Base-by-base conservation (phyloP, 2,797 vertebrate species). In the Urophycis tenuis region DNA sequence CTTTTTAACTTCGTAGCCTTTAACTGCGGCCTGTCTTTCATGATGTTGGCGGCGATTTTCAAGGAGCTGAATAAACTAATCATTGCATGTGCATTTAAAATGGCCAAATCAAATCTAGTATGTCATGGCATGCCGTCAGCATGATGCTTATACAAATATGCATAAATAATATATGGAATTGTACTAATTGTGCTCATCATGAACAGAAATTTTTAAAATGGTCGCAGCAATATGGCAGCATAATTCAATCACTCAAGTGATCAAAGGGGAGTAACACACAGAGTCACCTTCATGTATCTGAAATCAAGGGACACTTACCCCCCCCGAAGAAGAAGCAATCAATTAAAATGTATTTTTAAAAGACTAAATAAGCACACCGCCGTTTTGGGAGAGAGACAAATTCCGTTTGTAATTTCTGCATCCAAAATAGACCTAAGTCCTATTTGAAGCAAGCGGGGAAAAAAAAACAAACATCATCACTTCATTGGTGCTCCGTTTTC, bases 111-210 rank as follows among this genome's bases (percentile, higher is more conserved):
- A 67, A 67, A 67, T 67, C 17, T 29, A 45, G 5, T 31, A 74
- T 31, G 36, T 17, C 39, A 41, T 31, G 29, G 36, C 36, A 74
- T 45, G 72, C 29, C 34, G 34, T 17, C 41, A 49, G 73, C 60
- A 67, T 30, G 25, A 67, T 29, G 60, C 60, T 29, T 11, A 67
- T 67, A 67, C 60, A 67, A 67, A 67, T 29, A 67, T 12, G n/a
- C 60, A 67, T 11, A 67, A 67, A 67, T 67, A 67, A 67, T 67
- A 67, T 67, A 67, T 67, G 60, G 60, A 67, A 67, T 17, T 67
- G n/a, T 64, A 64, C 11, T 60, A 29, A 67, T 29, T 67, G 60
- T 67, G n/a, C 10, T 67, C 29, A 67, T 29, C 60, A 67, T 11
- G 1, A 67, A 67, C 60, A 29, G 6, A 67, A 25, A 60, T 22